These are phyloP conservation scores for Druceiella hillmani DNA, from an alignment of 2,888 invertebrate genomes.

Conservation along the genomic window DNA sequence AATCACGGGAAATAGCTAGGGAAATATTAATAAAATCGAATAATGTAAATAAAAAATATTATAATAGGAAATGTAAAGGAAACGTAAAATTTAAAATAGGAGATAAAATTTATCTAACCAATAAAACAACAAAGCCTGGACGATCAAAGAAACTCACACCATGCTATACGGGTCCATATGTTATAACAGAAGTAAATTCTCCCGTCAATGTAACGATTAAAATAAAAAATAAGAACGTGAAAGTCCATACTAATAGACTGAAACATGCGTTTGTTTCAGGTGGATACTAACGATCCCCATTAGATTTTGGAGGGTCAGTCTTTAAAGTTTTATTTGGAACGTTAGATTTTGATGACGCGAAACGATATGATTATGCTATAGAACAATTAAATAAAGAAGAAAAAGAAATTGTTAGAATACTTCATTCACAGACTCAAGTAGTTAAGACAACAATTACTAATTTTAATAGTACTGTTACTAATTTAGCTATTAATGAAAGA, in stretches of 20 bases:
- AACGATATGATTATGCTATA: background rate
- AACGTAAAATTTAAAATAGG: background rate
- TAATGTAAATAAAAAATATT: conserved; percentile 9
- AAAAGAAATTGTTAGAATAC: too few relatives aligned
- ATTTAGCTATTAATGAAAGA: background rate
- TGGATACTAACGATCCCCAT: background rate
- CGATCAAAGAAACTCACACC: background rate
- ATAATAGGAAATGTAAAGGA: conserved; percentile 9
- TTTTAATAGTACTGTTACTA: background rate
- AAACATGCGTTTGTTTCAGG: conserved; percentile 1
- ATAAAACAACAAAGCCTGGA: background rate
- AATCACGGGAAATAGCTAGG: conserved; percentile 16
- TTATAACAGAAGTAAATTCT: background rate
- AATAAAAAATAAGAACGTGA: background rate
- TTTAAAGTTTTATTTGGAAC: background rate
- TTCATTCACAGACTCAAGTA: too few relatives aligned
- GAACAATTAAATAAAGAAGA: too few relatives aligned
- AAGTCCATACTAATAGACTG: background rate
- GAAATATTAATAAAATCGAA: conserved; percentile 15
- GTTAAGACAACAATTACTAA: too few relatives aligned
- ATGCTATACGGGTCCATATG: background rate
- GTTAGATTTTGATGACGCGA: background rate
- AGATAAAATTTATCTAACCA: background rate
- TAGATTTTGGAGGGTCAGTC: too few relatives aligned
- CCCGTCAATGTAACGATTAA: background rate